Conservation (phyloP, 2,113 vertebrate species). For the Sylvia atricapilla region DNA sequence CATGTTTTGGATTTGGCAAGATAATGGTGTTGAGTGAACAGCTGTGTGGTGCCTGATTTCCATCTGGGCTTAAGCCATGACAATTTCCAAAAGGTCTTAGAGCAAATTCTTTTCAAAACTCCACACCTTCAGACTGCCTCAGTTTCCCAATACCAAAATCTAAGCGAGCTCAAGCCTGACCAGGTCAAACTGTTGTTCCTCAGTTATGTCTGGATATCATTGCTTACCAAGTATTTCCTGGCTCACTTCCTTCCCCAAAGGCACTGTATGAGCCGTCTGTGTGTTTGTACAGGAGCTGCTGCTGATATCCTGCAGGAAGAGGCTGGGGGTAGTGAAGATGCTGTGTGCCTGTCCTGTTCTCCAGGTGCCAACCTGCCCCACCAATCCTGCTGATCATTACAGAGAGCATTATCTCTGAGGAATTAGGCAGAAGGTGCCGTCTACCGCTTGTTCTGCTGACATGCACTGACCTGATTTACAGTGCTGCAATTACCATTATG, state of each 20-base stretch:
- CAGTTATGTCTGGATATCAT: not conserved
- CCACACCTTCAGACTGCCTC: not conserved
- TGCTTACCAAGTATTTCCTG: conserved; percentile 87
- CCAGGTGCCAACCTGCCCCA: not conserved
- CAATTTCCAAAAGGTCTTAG: not conserved
- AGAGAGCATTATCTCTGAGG: not conserved
- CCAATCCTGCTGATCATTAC: not conserved
- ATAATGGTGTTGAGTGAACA: not conserved
- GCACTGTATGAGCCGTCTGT: conserved; percentile 80
- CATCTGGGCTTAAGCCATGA: not conserved
- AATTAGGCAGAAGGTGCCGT: not conserved
- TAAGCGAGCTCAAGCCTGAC: not conserved
- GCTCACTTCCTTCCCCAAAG: conserved; percentile 74
- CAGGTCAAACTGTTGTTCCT: not conserved
- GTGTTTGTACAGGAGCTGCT: conserved; percentile 84
- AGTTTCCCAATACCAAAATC: not conserved
- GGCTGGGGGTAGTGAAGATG: not conserved
- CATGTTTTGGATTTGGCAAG: not conserved
- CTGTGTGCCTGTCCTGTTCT: not conserved
- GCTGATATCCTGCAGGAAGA: conserved; percentile 81
- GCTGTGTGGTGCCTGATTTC: not conserved
- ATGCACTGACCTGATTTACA: not conserved
- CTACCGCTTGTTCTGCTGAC: not conserved
- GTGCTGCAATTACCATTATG: not conserved
- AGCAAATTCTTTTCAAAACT: not conserved